Evolutionary conservation across 2,113 vertebrate genomes (phyloP).

Genomic region (Ellobius talpinus): DNA sequence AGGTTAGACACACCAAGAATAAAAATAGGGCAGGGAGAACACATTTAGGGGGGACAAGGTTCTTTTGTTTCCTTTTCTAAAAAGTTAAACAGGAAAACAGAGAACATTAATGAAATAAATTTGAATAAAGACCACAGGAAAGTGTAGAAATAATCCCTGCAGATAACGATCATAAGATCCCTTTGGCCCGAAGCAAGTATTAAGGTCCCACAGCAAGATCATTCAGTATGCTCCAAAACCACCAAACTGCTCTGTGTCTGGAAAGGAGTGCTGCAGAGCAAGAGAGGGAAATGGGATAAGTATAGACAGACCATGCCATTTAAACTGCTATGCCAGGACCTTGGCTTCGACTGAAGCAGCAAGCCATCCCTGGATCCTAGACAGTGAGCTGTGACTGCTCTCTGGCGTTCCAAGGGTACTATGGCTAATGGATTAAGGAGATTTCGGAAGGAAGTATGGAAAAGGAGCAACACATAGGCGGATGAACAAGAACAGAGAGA

Average conservation of each 20-base stretch:
- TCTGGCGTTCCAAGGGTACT: neutral
- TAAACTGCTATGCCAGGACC: neutral
- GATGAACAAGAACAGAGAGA: neutral
- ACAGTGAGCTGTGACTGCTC: neutral
- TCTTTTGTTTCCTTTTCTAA: neutral
- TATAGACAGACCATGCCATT: neutral
- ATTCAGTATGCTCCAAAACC: neutral
- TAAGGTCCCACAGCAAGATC: neutral
- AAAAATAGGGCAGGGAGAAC: neutral
- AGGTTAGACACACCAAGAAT: neutral
- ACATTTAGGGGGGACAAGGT: neutral
- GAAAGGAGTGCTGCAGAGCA: neutral
- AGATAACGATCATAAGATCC: neutral
- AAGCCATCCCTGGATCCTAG: constrained; percentile 10
- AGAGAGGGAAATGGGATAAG: neutral
- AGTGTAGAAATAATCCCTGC: neutral
- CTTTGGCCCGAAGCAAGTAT: neutral
- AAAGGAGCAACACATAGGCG: neutral
- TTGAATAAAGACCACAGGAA: constrained; percentile 17
- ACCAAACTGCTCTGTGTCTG: neutral
- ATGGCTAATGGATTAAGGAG: neutral
- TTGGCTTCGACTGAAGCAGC: neutral
- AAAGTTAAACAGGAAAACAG: neutral
- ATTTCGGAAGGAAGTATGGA: neutral
- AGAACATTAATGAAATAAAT: neutral